phyloP scores from a whole-genome alignment of 1,140 invertebrate genomes.

The Drosophila dunni region DNA sequence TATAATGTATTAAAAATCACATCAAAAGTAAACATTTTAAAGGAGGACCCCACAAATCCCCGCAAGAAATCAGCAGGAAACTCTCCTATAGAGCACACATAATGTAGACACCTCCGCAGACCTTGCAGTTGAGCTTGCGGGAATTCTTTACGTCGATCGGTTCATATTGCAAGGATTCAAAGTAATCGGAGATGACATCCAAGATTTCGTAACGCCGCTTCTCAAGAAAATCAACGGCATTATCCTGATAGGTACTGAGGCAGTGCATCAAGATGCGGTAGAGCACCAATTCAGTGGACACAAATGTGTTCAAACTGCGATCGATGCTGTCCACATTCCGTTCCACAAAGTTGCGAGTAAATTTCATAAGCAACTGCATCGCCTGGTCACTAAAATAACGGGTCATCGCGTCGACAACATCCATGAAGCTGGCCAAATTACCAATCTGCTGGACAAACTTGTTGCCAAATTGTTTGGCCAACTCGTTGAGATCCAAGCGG shows the following conservation, averaged over 20 bases:
- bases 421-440: slow-evolving; percentile 55
- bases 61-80: neutral
- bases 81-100: slow-evolving; percentile 36
- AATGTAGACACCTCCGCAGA: slow-evolving; percentile 68
- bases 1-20: no score
- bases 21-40: no score
- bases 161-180: slow-evolving; percentile 47
- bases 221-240: slow-evolving; percentile 55
- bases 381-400: slow-evolving; percentile 58
- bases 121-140: slow-evolving; percentile 48
- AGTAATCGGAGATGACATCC: slow-evolving; percentile 53
- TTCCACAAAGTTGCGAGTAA: slow-evolving; percentile 68
- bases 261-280: slow-evolving; percentile 68
- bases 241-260: slow-evolving; percentile 62
- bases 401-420: slow-evolving; percentile 58
- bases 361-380: slow-evolving; percentile 56
- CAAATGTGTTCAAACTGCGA: slow-evolving; percentile 61
- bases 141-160: slow-evolving; percentile 6
- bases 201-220: slow-evolving; percentile 58
- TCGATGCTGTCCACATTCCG: slow-evolving; percentile 65
- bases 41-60: no score
- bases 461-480: slow-evolving; percentile 51
- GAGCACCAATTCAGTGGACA: slow-evolving; percentile 71
- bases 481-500: slow-evolving; percentile 44
- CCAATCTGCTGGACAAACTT: slow-evolving; percentile 74